Evolutionary conservation across 1,140 invertebrate species (phyloP), one percentile per base, ranked within the genome.

Genomic region (Leptinotarsa undecemlineata): DNA sequence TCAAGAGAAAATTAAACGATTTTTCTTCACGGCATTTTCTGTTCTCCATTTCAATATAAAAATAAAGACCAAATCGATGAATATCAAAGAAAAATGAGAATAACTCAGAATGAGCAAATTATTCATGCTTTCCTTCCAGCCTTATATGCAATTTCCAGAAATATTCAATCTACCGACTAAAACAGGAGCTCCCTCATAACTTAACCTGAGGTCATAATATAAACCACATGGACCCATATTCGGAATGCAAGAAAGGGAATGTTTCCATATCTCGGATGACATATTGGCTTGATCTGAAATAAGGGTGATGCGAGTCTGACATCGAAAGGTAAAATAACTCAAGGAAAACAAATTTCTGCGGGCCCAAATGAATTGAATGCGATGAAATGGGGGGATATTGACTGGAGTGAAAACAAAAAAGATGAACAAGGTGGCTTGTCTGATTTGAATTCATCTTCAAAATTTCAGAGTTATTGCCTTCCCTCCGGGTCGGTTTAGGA

Each of bases 361-460:
- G 66, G 66, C 66, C 66, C 66, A 68, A 68, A 68, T 68, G 66
- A 68, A 68, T 68, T 42, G 23, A 68, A 68, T 42, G 66, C 42
- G 66, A 68, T 68, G 66, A 68, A 42, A 68, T 68, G 66, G 66
- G 42, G 66, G 4, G 13, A 42, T 68, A 68, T 48, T 68, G 66
- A 33, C n/a, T 17, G 23, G 42, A 42, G 51, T 57, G 14, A 57
- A 57, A 57, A 57, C 51, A 57, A 15, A 57, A 57, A 57, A 57
- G 51, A 17, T 57, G 51, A 19, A 57, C 51, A 57, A 57, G 15
- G 15, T 57, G 51, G 15, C 51, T 19, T 57, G 51, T 57, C 51
- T 57, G 51, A 57, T 57, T 57, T 57, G 51, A 57, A 57, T 57
- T 57, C 14, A 19, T 15, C 51, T 57, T 4, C 2, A 57, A 57